These are phyloP conservation scores for Enteromius fasciolatus DNA, from an alignment of 2,797 vertebrate species.

Conservation along the genomic window DNA sequence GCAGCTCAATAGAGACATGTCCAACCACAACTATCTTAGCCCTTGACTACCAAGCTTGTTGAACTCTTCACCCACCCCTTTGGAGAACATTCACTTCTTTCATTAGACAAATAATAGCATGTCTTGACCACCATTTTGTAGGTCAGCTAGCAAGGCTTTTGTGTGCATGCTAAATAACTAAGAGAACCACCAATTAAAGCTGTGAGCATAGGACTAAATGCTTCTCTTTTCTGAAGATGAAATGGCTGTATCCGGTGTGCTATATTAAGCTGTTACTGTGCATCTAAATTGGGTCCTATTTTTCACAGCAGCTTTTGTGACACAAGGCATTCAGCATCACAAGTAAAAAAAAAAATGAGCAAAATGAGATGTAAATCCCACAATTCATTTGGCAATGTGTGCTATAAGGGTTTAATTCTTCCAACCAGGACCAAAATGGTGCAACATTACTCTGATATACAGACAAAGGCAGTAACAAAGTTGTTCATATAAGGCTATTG, in stretches of 20 bases:
- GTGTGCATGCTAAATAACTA: slow-evolving; percentile 66
- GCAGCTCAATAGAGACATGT: slow-evolving; percentile 76
- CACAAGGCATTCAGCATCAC: slow-evolving; percentile 83
- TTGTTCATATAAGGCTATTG: slow-evolving; percentile 90
- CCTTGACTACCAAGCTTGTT: slow-evolving; percentile 74
- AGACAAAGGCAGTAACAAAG: slow-evolving; percentile 92
- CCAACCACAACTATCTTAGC: slow-evolving; percentile 71
- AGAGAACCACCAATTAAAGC: slow-evolving; percentile 76
- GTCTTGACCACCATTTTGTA: slow-evolving; percentile 84
- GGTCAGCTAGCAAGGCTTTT: slow-evolving; percentile 79
- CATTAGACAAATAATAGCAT: slow-evolving; percentile 77
- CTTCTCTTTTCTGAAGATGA: slow-evolving; percentile 67
- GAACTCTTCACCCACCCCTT: slow-evolving; percentile 79
- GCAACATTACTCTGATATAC: slow-evolving; percentile 87
- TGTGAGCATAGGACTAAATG: slow-evolving; percentile 62
- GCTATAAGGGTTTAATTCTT: slow-evolving; percentile 88
- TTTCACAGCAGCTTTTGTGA: slow-evolving; percentile 86
- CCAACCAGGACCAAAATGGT: slow-evolving; percentile 84
- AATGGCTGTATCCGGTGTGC: slow-evolving; percentile 80
- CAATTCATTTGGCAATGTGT: slow-evolving; percentile 87
- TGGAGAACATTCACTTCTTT: slow-evolving; percentile 80
- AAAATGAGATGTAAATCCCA: slow-evolving; percentile 96
- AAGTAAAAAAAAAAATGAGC: slow-evolving; percentile 62
- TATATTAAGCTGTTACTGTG: slow-evolving; percentile 94
- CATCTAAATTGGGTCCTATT: slow-evolving; percentile 97